These are phyloP conservation scores for Atherinomorus stipes DNA, from an alignment of 2,113 vertebrate species.

Conservation along the genomic window DNA sequence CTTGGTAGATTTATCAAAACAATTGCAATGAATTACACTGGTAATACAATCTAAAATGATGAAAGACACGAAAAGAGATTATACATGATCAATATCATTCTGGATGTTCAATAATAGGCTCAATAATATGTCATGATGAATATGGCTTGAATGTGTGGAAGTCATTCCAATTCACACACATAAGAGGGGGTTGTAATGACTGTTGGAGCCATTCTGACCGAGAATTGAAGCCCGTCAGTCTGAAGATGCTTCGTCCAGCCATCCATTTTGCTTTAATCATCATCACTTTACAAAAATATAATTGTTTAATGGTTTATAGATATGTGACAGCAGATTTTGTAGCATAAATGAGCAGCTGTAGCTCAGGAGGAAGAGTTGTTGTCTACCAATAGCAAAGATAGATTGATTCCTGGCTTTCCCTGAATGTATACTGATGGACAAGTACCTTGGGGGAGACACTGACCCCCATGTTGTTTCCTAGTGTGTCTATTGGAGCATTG, in stretches of 20 bases:
- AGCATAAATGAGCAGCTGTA: too few species aligned
- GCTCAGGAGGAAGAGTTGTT: too few species aligned
- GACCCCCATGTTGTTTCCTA: too few species aligned
- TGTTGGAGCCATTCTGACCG: not conserved
- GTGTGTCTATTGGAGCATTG: too few species aligned
- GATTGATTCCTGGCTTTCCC: too few species aligned
- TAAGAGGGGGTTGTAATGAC: constrained; percentile 11
- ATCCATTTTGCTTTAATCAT: constrained; percentile 38
- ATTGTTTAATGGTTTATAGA: too few species aligned
- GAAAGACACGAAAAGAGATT: constrained; percentile 11
- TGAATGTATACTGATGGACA: too few species aligned
- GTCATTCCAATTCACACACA: not conserved
- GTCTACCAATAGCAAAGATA: too few species aligned
- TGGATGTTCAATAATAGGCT: constrained; percentile 23
- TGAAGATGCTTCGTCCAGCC: constrained; percentile 7
- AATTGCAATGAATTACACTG: not conserved
- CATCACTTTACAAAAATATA: too few species aligned
- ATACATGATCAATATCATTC: not conserved
- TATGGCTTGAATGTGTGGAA: not conserved
- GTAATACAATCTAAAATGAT: not conserved
- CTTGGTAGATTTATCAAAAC: not conserved
- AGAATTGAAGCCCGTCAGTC: constrained; percentile 7
- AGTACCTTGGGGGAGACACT: too few species aligned
- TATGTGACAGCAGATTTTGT: too few species aligned
- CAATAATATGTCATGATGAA: constrained; percentile 12